Conservation (phyloP, 2,797 vertebrate genomes). For the Pseudochromis fuscus region DNA sequence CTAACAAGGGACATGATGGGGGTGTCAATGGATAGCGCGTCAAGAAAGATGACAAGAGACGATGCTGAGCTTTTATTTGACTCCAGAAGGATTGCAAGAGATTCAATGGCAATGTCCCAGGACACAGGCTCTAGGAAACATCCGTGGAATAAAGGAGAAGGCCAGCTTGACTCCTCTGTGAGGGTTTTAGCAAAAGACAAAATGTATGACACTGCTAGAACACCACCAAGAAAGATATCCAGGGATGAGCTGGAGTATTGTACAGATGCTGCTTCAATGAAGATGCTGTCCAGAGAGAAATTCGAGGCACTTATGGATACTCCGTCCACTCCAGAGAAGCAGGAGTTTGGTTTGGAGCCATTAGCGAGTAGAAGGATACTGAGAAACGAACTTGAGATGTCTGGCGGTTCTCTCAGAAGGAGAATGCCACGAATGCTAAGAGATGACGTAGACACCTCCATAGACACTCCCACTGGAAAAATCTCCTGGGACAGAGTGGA, state of each 20-base stretch:
- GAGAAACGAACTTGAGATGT: conserved; percentile 73
- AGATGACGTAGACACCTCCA: conserved; percentile 58
- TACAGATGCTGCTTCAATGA: conserved; percentile 52
- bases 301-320: conserved; percentile 49
- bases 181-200: conserved; percentile 62
- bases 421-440: conserved; percentile 58
- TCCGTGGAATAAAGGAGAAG: conserved; percentile 64
- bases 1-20: conserved; percentile 75
- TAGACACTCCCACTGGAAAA: conserved; percentile 67
- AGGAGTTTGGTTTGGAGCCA: conserved; percentile 64
- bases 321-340: conserved; percentile 48
- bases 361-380: conserved; percentile 48
- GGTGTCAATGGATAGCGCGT: conserved; percentile 65
- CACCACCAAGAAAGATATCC: conserved; percentile 65
- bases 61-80: conserved; percentile 67
- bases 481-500: conserved; percentile 66
- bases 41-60: conserved; percentile 68
- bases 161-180: conserved; percentile 59
- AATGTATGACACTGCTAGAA: conserved; percentile 49
- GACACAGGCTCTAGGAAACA: conserved; percentile 62
- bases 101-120: conserved; percentile 64
- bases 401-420: conserved; percentile 66
- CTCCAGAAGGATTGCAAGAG: conserved; percentile 61
- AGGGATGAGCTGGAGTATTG: conserved; percentile 74
- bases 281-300: conserved; percentile 65